Base-by-base conservation (phyloP, 1,140 invertebrate species). In the Zaprionus kolodkinae region DNA sequence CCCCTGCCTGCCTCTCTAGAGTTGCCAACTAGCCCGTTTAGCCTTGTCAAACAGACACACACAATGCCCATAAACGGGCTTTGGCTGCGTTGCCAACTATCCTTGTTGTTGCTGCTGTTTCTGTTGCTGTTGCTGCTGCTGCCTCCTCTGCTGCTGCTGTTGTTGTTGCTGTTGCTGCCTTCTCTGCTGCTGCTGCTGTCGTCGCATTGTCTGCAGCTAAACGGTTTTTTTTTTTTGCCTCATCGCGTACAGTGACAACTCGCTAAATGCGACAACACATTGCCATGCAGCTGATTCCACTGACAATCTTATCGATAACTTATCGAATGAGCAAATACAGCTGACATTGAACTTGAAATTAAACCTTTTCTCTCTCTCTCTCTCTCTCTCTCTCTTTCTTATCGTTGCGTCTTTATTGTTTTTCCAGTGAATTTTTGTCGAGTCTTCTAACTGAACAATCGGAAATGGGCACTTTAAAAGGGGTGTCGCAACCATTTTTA, bases 41-140 rank as follows among this genome's bases (percentile, higher is more conserved):
- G 77, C 78, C 78, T 77, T 79, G 78, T 72, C 70, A 63, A 2
- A 30, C 27, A 30, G 3, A 30, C 27, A 30, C 27, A 30, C 27
- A 70, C 66, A 78, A 74, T 72, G 70, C 48, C 67, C 70, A 72
- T 74, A 45, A 87, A 76, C 57, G 65, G 75, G 82, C 70, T 80
- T 75, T 74, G 79, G 57, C 65, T 73, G 77, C 33, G 66, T 66
- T 50, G 45, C 45, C 45, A 50, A 50, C 15, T 50, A 45, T 76
- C 65, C 61, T 60, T 68, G 66, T 35, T 35, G 67, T 40, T 63
- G 59, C 55, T 61, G 54, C 55, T 56, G 60, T 21, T 2, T 21
- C 21, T 21, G 21, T 1, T 21, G 21, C 1, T 71, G 48, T 4
- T 63, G 52, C 10, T 71, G 55, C 11, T 48, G 54, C 38, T 74